Evolutionary conservation across 1,140 invertebrate genomes (phyloP).

Genomic region (Brachionus angularis): DNA sequence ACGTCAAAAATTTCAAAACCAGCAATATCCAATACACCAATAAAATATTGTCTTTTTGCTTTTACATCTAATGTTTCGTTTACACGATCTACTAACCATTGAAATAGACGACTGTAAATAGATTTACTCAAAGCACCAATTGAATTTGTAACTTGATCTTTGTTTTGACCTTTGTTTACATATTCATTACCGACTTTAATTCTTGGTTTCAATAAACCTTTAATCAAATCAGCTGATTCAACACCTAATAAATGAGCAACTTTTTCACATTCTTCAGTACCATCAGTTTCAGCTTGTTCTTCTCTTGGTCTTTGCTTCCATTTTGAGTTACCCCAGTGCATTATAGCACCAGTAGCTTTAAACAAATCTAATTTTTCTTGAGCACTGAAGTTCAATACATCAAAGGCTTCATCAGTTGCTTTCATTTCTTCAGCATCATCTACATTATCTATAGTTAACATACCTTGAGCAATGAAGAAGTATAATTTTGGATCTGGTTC

Average conservation of each 20-base stretch:
- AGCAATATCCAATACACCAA: conserved; percentile 99
- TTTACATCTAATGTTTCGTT: conserved; percentile 97
- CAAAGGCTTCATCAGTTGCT: conserved; percentile 93
- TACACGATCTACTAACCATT: conserved; percentile 94
- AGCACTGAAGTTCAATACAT: conserved; percentile 90
- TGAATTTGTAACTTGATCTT: conserved; percentile 85
- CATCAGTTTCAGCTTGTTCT: conserved; percentile 97
- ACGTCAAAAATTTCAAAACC: conserved; percentile 99
- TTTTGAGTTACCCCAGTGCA: conserved; percentile 98
- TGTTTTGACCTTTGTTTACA: conserved; percentile 95
- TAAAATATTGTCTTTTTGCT: conserved; percentile 94
- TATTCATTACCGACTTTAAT: conserved; percentile 76
- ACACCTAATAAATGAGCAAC: conserved; percentile 79
- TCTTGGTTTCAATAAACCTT: conserved; percentile 63
- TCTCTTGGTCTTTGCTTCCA: conserved; percentile 99
- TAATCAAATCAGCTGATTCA: conserved; percentile 63
- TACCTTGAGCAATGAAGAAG: conserved; percentile 91
- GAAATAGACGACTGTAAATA: conserved; percentile 93
- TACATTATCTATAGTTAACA: conserved; percentile 87
- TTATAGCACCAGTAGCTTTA: conserved; percentile 90
- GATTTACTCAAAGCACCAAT: conserved; percentile 94
- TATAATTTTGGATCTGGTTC: conserved; percentile 78
- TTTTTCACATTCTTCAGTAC: conserved; percentile 87
- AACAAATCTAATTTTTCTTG: conserved; percentile 94
- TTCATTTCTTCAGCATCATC: conserved; percentile 92